These are phyloP conservation scores for Xylophagus ater DNA, from an alignment of 2,888 invertebrate species.

Conservation along the genomic window DNA sequence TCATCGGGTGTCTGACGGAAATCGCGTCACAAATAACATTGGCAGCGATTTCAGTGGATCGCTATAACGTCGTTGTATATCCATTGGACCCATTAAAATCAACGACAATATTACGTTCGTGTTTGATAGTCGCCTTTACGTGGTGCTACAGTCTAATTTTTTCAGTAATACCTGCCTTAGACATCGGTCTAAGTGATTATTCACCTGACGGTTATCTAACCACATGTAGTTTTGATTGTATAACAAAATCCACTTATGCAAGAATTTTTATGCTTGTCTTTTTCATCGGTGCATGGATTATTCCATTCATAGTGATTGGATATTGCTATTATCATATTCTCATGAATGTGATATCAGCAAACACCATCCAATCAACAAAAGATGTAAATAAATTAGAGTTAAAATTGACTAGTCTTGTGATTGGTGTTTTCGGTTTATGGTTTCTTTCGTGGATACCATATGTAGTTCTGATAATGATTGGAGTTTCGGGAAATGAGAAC, in stretches of 20 bases:
- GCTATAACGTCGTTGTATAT: conserved; percentile 70
- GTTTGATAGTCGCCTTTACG: conserved; percentile 48
- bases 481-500: conserved; percentile 52
- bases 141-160: conserved; percentile 69
- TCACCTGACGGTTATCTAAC: conserved; percentile 76
- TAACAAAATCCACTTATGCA: conserved; percentile 50
- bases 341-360: conserved; percentile 47
- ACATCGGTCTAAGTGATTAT: conserved; percentile 62
- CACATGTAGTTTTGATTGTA: conserved; percentile 77
- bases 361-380: conserved; percentile 46
- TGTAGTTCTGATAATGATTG: conserved; percentile 61
- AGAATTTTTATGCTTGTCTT: conserved; percentile 62
- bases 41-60: conserved; percentile 68
- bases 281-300: conserved; percentile 63
- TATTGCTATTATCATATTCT: conserved; percentile 65
- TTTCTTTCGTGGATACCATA: conserved; percentile 77
- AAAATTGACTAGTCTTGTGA: conserved; percentile 55
- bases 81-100: conserved; percentile 58
- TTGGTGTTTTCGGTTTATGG: conserved; percentile 61
- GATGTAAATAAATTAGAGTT: conserved; percentile 60
- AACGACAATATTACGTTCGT: conserved; percentile 50
- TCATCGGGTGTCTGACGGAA: conserved; percentile 69
- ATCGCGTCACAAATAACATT: conserved; percentile 70
- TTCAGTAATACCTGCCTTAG: conserved; percentile 54
- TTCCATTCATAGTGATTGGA: conserved; percentile 58